Evolutionary conservation across 2,888 invertebrate genomes (phyloP).

Genomic region (Ramazzottius varieornatus): DNA sequence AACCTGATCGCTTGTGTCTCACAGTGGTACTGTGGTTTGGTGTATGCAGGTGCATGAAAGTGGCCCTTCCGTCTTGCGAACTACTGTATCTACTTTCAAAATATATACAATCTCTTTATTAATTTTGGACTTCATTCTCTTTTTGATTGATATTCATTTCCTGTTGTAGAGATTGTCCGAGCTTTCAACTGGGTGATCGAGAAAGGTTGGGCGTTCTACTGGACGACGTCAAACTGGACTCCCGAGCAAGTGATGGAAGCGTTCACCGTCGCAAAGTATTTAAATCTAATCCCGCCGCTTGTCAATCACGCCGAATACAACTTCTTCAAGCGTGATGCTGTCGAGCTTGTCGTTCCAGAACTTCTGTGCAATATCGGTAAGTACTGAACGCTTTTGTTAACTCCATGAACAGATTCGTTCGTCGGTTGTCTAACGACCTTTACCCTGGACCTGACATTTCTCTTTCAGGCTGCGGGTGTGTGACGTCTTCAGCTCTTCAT

Average conservation of each 20-base stretch:
- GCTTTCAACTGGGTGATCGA: neutral
- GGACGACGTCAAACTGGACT: neutral
- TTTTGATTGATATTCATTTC: neutral
- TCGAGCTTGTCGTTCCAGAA: neutral
- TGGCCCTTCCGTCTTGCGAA: too few species aligned
- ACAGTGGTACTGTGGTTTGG: too few species aligned
- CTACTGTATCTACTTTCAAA: too few species aligned
- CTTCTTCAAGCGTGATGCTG: neutral
- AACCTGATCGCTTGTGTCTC: too few species aligned
- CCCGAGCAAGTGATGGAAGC: neutral
- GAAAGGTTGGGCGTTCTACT: constrained; percentile 2
- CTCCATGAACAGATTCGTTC: neutral
- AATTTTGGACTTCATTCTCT: too few species aligned
- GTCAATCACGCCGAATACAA: neutral
- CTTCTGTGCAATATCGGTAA: neutral
- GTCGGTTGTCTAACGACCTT: neutral
- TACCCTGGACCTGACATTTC: neutral
- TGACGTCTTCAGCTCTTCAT: neutral
- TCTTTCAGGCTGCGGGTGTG: neutral
- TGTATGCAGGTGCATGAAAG: too few species aligned
- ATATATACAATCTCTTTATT: neutral
- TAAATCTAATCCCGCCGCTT: neutral
- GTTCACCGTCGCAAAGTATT: neutral
- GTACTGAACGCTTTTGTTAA: neutral
- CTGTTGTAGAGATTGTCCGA: neutral